Base-by-base conservation (phyloP, 2,113 vertebrate species). In the Oncorhynchus clarkii region DNA sequence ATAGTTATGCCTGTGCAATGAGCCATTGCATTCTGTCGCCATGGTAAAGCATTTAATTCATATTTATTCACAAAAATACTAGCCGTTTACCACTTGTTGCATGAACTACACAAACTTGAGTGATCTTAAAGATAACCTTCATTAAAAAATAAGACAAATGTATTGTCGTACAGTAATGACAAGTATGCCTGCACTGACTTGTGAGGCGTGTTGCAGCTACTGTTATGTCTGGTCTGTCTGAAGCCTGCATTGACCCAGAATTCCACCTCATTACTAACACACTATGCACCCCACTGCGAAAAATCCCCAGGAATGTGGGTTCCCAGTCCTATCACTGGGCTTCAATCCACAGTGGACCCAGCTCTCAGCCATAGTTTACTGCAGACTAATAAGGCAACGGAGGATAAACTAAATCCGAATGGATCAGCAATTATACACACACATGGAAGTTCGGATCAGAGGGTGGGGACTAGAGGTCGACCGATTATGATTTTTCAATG, bases 251-350 rank as follows among this genome's bases (percentile, higher is more conserved):
- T 57, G 70, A 81, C 82, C 75, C 84, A 79, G 86, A 88, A 91
- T 88, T 81, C 85, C 84, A 78, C 72, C 84, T 85, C 89, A 88
- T 89, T 89, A 90, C 82, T 79, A 84, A 87, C 26, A 24, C 84
- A 76, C 77, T 74, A 76, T 48, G 78, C 84, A 76, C 76, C 74
- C 78, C 29, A 34, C 24, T 7, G 29, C 31, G 59, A 71, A 71
- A 65, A 71, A 31, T 59, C 68, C 49, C 0, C 80, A 88, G 84
- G 84, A 91, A 91, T 89, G 89, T 80, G 71, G 71, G 60, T 1
- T 26, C 29, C 31, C 9, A 14, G 29, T 6, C 8, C 67, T 2
- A 29, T 26, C 24, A 13, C n/a, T 67, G 24, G 27, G 65, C 65
- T 13, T 22, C 62, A 22, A n/a, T n/a, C 18, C 20, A 57, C 59